Evolutionary conservation across 2,113 vertebrate species (phyloP).

Genomic region (Mungos mungo): DNA sequence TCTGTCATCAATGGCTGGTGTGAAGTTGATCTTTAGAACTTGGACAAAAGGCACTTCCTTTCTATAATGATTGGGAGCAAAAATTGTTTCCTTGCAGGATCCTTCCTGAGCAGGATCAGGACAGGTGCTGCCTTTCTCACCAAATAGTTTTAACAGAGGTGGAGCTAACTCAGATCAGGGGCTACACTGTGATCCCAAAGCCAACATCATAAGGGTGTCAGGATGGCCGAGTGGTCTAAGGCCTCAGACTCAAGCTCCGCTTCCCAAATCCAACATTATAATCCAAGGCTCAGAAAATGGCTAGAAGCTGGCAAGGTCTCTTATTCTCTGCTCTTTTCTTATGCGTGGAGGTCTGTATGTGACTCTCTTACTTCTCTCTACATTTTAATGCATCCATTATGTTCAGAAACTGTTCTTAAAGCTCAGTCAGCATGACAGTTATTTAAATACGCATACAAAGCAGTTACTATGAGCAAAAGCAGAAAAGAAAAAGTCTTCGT

Average conservation of each 20-base stretch:
- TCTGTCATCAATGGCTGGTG: background rate
- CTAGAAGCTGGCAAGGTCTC: background rate
- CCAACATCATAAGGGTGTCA: background rate
- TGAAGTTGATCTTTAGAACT: background rate
- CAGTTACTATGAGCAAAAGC: conserved; percentile 45
- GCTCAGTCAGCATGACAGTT: conserved; percentile 51
- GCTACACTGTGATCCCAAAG: conserved; percentile 17
- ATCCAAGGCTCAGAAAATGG: background rate
- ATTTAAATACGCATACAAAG: conserved; percentile 72
- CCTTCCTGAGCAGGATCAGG: background rate
- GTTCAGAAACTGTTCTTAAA: conserved; percentile 62
- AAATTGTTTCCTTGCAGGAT: background rate
- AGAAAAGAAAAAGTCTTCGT: conserved; percentile 33
- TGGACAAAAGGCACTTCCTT: background rate
- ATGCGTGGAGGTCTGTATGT: background rate
- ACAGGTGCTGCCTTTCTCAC: background rate
- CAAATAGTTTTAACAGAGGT: background rate
- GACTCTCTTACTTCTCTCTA: conserved; percentile 12
- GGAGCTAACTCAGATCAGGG: background rate
- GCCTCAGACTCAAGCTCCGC: too few species aligned
- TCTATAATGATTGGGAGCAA: background rate
- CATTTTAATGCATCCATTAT: conserved; percentile 63
- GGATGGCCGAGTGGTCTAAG: too few species aligned
- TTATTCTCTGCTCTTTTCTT: background rate
- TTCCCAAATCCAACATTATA: conserved; percentile 11